phyloP scores from a whole-genome alignment of 1,140 invertebrate genomes.

The Hypsibius dujardini region DNA sequence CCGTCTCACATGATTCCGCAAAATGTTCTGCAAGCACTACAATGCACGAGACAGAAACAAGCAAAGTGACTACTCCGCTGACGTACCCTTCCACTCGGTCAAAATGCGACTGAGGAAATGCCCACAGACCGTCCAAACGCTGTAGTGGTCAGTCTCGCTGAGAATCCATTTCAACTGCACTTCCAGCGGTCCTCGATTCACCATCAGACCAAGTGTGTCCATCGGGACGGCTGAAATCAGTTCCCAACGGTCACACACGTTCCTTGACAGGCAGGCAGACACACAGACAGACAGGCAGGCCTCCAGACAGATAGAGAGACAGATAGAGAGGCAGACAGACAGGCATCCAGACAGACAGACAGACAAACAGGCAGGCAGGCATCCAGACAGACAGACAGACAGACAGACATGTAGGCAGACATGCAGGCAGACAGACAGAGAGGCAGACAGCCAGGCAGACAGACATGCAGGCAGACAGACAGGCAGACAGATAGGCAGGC shows the following conservation, averaged over 20 bases:
- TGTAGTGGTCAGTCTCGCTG: not conserved
- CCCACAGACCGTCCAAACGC: constrained; percentile 3
- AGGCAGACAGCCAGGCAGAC: too few relatives aligned
- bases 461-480: too few relatives aligned
- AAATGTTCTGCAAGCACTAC: not conserved
- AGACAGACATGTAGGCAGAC: too few relatives aligned
- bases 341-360: too few relatives aligned
- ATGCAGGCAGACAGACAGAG: too few relatives aligned
- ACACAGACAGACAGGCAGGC: too few relatives aligned
- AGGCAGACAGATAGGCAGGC: not conserved
- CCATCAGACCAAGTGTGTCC: not conserved
- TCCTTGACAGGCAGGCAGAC: too few relatives aligned
- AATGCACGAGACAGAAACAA: not conserved
- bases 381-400: too few relatives aligned
- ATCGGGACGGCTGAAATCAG: not conserved
- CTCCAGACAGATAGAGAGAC: too few relatives aligned
- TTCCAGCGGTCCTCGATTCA: not conserved
- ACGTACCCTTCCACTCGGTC: not conserved
- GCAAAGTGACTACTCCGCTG: not conserved
- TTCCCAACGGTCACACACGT: too few relatives aligned
- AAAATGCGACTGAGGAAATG: not conserved
- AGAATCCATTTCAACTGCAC: not conserved
- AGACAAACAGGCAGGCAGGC: too few relatives aligned
- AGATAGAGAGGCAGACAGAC: too few relatives aligned
- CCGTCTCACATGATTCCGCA: not conserved